Conservation (phyloP, 2,797 vertebrate genomes). For the Dipus sagitta region DNA sequence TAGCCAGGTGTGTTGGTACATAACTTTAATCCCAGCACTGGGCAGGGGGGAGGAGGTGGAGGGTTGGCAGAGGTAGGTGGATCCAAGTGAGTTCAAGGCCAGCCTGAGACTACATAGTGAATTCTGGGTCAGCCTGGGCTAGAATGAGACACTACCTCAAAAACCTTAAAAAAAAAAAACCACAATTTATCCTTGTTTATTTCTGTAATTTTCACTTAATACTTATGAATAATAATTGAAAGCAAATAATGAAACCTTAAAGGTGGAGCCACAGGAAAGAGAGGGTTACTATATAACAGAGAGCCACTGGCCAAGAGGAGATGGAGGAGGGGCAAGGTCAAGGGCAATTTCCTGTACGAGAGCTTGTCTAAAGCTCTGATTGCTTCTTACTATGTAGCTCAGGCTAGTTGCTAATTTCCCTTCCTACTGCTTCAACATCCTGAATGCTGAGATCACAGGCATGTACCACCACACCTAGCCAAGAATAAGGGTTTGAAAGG, state of each 20-base stretch:
- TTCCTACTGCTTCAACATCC: not conserved
- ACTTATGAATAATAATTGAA: not conserved
- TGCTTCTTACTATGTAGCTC: not conserved
- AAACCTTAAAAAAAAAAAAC: too few relatives aligned
- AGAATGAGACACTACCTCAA: too few relatives aligned
- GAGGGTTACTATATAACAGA: not conserved
- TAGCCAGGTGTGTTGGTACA: too few relatives aligned
- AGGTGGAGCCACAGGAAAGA: not conserved
- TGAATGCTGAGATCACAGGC: not conserved
- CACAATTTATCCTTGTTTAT: not conserved
- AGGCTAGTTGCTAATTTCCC: not conserved
- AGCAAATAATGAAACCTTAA: not conserved
- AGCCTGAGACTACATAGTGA: too few relatives aligned
- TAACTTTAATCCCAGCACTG: too few relatives aligned
- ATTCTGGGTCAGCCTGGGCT: too few relatives aligned
- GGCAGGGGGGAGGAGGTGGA: too few relatives aligned
- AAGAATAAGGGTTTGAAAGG: not conserved
- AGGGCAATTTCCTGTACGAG: not conserved
- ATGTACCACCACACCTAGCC: not conserved
- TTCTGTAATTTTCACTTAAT: constrained; percentile 12
- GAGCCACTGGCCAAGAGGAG: not conserved
- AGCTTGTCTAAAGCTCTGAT: not conserved
- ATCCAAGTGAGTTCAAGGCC: too few relatives aligned
- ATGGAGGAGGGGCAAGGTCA: not conserved
- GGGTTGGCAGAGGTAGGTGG: too few relatives aligned